phyloP scores from a whole-genome alignment of 2,888 invertebrate species.

The Acronicta aceris region DNA sequence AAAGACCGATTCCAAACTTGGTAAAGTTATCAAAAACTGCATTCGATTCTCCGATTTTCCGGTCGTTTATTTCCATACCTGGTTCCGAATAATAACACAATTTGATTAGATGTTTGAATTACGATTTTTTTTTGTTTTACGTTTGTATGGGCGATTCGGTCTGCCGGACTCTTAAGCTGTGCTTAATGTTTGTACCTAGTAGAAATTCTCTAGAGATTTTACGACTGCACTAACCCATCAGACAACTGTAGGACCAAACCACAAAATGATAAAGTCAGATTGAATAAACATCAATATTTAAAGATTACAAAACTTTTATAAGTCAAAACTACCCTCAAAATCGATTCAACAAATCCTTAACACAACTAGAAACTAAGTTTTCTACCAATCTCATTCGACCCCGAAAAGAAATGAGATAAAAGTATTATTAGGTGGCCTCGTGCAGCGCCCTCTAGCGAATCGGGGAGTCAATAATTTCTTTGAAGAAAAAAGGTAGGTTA shows the following conservation, averaged over 20 bases:
- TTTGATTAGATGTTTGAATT: no score
- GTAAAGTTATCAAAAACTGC: no score
- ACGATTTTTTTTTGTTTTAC: no score
- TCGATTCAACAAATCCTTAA: slow-evolving; percentile 33
- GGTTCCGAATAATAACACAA: no score
- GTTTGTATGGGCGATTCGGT: no score
- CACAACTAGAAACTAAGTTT: slow-evolving; percentile 18
- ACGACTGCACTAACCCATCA: background rate
- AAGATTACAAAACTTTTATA: slow-evolving; percentile 13
- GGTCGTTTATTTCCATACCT: no score
- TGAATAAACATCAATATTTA: background rate
- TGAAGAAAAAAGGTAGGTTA: slow-evolving; percentile 46
- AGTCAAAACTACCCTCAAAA: slow-evolving; percentile 24
- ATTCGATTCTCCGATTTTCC: no score
- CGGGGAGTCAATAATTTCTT: slow-evolving; percentile 56
- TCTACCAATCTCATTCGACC: slow-evolving; percentile 20
- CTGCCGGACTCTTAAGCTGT: no score
- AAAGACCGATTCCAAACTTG: no score
- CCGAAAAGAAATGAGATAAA: slow-evolving; percentile 52
- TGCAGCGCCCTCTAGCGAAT: slow-evolving; percentile 35
- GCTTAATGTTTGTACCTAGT: no score
- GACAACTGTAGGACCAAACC: no score
- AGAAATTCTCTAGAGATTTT: no score
- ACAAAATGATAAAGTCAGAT: background rate
- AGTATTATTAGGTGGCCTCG: slow-evolving; percentile 45